Evolutionary conservation across 2,888 invertebrate species (phyloP), one percentile per base, ranked within the genome.

Genomic region (Laothoe populi): DNA sequence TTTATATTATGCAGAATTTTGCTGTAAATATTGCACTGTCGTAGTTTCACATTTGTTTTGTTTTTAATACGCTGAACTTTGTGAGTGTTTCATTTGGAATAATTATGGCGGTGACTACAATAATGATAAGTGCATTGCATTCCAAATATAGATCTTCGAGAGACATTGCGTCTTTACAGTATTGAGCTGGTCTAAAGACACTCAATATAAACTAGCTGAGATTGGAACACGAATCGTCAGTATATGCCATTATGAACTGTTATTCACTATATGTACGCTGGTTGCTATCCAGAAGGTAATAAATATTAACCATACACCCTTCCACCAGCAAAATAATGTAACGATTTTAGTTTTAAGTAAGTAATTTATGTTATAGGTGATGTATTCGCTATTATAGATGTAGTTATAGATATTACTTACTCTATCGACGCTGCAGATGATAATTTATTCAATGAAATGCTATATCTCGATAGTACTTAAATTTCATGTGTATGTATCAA

Each of bases 401-500:
- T 53, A 26, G 53, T 21, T 19, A 35, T 35, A 53, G 53, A 49
- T 31, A 46, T 46, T 46, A n/a, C 13, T n/a, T n/a, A 24, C 1
- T 16, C 35, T 53, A 35, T 31, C 19, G 53, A 53, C 16, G 53
- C 31, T 35, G 16, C 49, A 2, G 10, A 49, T 16, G 7, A 16
- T 2, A 26, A 31, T 49, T 7, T 35, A 31, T 16, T 44, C 44
- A 2, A 46, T 46, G 5, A 11, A 23, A 46, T 46, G 23, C 24
- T 31, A 53, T 31, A 4, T 35, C 19, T 53, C 35, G 19, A 35
- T 31, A 5, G 35, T 1, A 61, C 45, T 61, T 23, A 24, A 40
- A 49, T 61, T 57, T 61, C n/a, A 44, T 26, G 24, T 49, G 26
- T 42, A 16, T 49, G 49, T 49, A 53, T 19, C 16, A 11, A 35